A percentile compares a stretch with the other conserved stretches of the same genome.
Evolutionary conservation across 2,888 invertebrate genomes (phyloP).

Genomic region (Andrena minutula): DNA sequence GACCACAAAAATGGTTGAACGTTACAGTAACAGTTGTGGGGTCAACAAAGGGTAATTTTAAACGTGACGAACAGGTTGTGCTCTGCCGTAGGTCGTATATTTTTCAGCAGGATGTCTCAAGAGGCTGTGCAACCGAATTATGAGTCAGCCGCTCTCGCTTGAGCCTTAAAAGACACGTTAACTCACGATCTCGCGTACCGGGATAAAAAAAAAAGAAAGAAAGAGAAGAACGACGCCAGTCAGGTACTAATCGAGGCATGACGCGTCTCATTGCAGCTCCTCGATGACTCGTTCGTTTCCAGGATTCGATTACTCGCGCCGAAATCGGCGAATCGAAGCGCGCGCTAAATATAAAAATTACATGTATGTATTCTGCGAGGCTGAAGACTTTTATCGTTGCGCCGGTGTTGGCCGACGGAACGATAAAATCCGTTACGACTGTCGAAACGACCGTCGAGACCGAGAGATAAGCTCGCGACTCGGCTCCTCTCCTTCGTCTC

Average conservation of each 20-base stretch:
- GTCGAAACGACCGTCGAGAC: conserved; percentile 34
- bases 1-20: conserved; percentile 10
- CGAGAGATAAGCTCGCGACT: conserved; percentile 40
- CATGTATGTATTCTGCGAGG: conserved; percentile 47
- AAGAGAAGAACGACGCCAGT: background rate
- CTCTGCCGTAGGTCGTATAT: conserved; percentile 3
- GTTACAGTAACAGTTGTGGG: conserved; percentile 13
- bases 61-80: conserved; percentile 46
- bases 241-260: conserved; percentile 50
- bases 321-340: conserved; percentile 32
- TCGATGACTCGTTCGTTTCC: conserved; percentile 60
- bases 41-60: conserved; percentile 53
- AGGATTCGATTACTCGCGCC: conserved; percentile 54
- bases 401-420: background rate
- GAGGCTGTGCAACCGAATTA: conserved; percentile 21
- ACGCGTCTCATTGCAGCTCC: conserved; percentile 41
- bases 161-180: conserved; percentile 42
- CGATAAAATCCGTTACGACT: conserved; percentile 33
- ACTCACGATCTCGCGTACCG: conserved; percentile 8
- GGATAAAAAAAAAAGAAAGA: conserved; percentile 2
- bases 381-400: too few relatives aligned
- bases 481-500: conserved; percentile 5
- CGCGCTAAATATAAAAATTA: conserved; percentile 72
- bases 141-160: conserved; percentile 36
- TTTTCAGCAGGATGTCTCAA: conserved; percentile 32